These are phyloP conservation scores for Bombus balteatus DNA, from an alignment of 1,140 invertebrate genomes.

Conservation along the genomic window DNA sequence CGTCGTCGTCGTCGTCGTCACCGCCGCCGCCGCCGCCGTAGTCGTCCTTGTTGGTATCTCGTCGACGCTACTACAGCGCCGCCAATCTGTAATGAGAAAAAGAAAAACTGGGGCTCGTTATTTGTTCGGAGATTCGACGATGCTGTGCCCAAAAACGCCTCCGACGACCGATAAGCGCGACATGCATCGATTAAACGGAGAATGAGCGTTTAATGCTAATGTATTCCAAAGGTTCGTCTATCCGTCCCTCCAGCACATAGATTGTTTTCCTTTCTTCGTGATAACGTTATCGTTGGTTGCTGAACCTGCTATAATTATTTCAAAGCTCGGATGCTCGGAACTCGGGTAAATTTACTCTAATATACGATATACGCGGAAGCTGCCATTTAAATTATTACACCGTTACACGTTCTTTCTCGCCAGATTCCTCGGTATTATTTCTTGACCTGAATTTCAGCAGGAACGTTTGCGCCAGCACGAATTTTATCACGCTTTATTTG, in stretches of 20 bases:
- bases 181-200: neutral
- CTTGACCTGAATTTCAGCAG: slow-evolving; percentile 35
- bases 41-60: slow-evolving; percentile 43
- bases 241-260: neutral
- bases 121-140: neutral
- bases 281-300: neutral
- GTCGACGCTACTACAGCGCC: slow-evolving; percentile 36
- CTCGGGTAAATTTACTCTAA: neutral
- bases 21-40: slow-evolving; percentile 11
- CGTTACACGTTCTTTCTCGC: neutral
- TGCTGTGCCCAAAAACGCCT: neutral
- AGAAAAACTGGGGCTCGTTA: slow-evolving; percentile 31
- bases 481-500: slow-evolving; percentile 48
- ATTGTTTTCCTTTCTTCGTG: neutral
- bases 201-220: neutral
- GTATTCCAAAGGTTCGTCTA: neutral
- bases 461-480: slow-evolving; percentile 24
- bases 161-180: neutral
- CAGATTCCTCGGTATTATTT: slow-evolving; percentile 12
- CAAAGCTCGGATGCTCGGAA: neutral
- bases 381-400: neutral
- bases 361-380: neutral
- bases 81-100: slow-evolving; percentile 55
- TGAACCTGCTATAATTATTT: neutral
- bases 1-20: slow-evolving; percentile 18